Base-by-base conservation (phyloP, 2,888 invertebrate species). In the Aplocera efformata region DNA sequence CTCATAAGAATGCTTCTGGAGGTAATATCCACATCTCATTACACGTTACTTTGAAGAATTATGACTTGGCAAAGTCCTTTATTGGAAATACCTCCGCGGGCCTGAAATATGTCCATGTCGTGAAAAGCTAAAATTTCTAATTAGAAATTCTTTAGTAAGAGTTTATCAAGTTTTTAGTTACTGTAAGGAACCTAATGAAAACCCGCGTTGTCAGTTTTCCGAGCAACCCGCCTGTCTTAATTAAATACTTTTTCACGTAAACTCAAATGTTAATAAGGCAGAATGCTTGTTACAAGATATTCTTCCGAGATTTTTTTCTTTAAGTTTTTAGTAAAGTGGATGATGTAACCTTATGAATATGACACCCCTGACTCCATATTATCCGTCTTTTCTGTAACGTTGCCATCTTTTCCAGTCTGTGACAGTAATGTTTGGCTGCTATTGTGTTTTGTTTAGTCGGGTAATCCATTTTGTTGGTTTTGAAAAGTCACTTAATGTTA, bases 1-100 rank as follows among this genome's bases (percentile, higher is more conserved):
- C 81, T 80, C 73, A 68, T 71, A 82, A 80, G 83, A 85, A 83
- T 83, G 77, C 72, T 72, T 44, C 50, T 36, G 32, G 44, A 46
- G 55, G 74, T 81, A 79, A 84, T 75, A 85, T 81, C 81, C 83
- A 81, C 85, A 86, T 86, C 86, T 88, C 83, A 85, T 86, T 86
- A 88, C 81, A 81, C 79, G 85, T 81, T 76, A 84, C 88, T 86
- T 85, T 84, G 80, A 83, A 88, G 86, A 86, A 86, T 86, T 86
- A 86, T 88, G 86, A 86, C 82, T 88, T 84, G 85, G 86, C 86
- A 81, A 84, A 86, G 86, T 81, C 86, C 86, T 83, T 88, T 88
- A 88, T 88, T 88, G 88, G 85, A 88, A 88, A 88, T 88, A 88
- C 86, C 85, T 86, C 74, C 84, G 83, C 86, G 79, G 65, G 75